Conservation (phyloP, 2,797 vertebrate genomes). For the Salmo trutta region DNA sequence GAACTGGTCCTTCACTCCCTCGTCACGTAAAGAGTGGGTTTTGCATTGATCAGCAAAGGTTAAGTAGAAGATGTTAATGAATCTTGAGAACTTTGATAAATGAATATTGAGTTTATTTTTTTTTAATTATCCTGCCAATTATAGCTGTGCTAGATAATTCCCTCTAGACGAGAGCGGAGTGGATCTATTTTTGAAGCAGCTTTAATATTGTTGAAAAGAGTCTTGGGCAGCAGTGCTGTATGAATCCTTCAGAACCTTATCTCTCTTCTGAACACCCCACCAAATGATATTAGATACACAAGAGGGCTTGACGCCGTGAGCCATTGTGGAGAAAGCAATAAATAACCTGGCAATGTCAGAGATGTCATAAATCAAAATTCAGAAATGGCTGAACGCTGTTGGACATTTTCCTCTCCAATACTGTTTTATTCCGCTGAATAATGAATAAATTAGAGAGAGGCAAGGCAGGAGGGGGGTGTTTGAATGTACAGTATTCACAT, state of each 20-base stretch:
- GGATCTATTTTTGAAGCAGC: slow-evolving; percentile 55
- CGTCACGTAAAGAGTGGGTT: slow-evolving; percentile 35
- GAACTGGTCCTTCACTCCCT: slow-evolving; percentile 30
- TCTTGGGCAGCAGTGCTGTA: slow-evolving; percentile 29
- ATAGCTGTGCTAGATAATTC: slow-evolving; percentile 58
- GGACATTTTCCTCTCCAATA: slow-evolving; percentile 40
- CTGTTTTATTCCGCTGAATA: slow-evolving; percentile 49
- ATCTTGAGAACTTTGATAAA: slow-evolving; percentile 40
- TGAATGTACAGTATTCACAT: too few relatives aligned
- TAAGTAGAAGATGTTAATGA: slow-evolving; percentile 41
- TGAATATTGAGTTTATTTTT: slow-evolving; percentile 67
- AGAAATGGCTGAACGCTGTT: slow-evolving; percentile 42
- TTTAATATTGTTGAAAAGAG: slow-evolving; percentile 51
- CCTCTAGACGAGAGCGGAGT: slow-evolving; percentile 48
- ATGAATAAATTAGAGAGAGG: slow-evolving; percentile 31
- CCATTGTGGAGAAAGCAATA: slow-evolving; percentile 52
- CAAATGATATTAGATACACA: slow-evolving; percentile 60
- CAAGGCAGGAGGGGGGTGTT: not conserved
- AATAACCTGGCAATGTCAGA: slow-evolving; percentile 58
- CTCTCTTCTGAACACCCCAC: slow-evolving; percentile 43
- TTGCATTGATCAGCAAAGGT: slow-evolving; percentile 41
- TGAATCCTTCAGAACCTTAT: slow-evolving; percentile 40
- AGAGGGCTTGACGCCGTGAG: slow-evolving; percentile 37
- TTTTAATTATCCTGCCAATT: slow-evolving; percentile 57
- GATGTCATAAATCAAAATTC: slow-evolving; percentile 62